Base-by-base conservation (phyloP, 1,140 invertebrate genomes). In the Philotrypesis tridentata region DNA sequence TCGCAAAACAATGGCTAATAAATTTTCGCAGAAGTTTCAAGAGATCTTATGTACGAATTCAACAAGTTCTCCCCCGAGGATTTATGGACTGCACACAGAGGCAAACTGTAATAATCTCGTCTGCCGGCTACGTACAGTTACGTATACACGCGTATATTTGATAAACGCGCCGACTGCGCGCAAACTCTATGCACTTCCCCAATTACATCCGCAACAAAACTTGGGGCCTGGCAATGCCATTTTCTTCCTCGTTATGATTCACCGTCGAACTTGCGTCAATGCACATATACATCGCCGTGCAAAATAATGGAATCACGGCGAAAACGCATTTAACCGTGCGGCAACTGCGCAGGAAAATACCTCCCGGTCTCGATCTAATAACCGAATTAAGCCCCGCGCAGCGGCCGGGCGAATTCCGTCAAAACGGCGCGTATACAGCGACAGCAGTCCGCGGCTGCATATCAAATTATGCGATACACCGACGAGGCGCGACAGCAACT, bases 391-490 rank as follows among this genome's bases (percentile, higher is more conserved):
- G 48, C 4, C 25, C 65, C n/a, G 25, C 48, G n/a, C n/a, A n/a
- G n/a, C n/a, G n/a, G n/a, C n/a, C n/a, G n/a, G n/a, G n/a, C n/a
- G n/a, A n/a, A 72, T 71, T 79, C 60, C 68, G 27, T 72, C n/a
- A 72, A 60, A 79, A 79, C 23, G 40, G 40, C 48, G 12, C n/a
- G n/a, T n/a, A 12, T 23, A 61, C 60, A 12, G 60, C 63, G n/a
- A 40, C 21, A 55, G 60, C 23, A 72, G 48, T 23, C 31, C 67
- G 60, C 71, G 79, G 70, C 70, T 65, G 29, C 55, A 48, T 80
- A 80, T 65, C 79, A 33, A 80, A 80, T 80, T 73, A 73, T 73
- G 37, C 37, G 70, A 40, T 80, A 72, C 70, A 33, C 31, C 68
- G 70, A 71, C 68, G 70, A 71, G 25, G 33, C 23, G 23, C 61